Evolutionary conservation across 2,797 vertebrate species (phyloP).

Genomic region (Peromyscus nudipes): DNA sequence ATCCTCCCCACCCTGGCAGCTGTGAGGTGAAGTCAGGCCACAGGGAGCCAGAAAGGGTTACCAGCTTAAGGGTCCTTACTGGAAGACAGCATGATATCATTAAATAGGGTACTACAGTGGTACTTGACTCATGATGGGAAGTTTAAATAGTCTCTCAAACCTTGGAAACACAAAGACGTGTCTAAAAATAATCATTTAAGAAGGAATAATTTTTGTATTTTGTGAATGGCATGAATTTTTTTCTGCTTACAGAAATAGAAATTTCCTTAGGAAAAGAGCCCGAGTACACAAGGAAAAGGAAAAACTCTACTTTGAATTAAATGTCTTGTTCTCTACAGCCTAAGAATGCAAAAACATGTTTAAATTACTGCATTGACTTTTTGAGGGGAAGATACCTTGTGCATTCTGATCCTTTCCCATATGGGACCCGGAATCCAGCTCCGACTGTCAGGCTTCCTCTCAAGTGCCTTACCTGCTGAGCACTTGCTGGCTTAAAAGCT

Average conservation of each 20-base stretch:
- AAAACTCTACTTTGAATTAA: conserved; percentile 33
- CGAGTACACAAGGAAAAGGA: not conserved
- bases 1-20: not conserved
- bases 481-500: not conserved
- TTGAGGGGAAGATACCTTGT: not conserved
- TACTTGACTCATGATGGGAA: not conserved
- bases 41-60: not conserved
- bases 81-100: not conserved
- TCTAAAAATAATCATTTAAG: conserved; percentile 46
- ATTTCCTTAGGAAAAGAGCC: conserved; percentile 39
- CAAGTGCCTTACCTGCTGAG: not conserved
- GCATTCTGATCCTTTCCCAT: too few species aligned
- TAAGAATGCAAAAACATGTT: conserved; percentile 46
- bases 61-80: conserved; percentile 3
- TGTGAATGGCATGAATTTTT: not conserved
- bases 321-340: conserved; percentile 18
- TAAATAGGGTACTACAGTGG: not conserved
- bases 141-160: conserved; percentile 7
- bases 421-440: not conserved
- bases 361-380: not conserved
- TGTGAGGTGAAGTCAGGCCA: not conserved
- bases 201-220: conserved; percentile 54
- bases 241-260: conserved; percentile 33
- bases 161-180: conserved; percentile 34
- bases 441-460: not conserved